Evolutionary conservation across 2,113 vertebrate genomes (phyloP).

Genomic region (Stigmatopora argus): DNA sequence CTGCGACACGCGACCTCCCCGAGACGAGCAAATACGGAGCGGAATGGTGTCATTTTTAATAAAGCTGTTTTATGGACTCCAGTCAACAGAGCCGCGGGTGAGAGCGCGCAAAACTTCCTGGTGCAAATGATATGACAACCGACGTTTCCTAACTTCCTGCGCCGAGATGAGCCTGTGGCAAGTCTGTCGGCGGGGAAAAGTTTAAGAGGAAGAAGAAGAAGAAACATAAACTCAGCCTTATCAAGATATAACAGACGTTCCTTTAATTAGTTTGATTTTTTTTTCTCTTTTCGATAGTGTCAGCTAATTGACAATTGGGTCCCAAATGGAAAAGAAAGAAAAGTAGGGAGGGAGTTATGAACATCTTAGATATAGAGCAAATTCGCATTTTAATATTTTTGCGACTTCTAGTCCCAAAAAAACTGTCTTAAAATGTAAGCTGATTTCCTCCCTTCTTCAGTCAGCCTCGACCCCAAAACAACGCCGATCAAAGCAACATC

Average conservation of each 20-base stretch:
- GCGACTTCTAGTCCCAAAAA: too few relatives aligned
- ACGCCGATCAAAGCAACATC: conserved; percentile 63
- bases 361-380: conserved; percentile 31
- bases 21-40: conserved; percentile 67
- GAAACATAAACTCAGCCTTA: conserved; percentile 52
- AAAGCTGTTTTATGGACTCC: conserved; percentile 69
- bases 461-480: conserved; percentile 50
- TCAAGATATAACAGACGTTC: conserved; percentile 73
- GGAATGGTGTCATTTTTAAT: conserved; percentile 71
- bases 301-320: conserved; percentile 68
- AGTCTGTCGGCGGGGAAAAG: conserved; percentile 59
- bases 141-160: conserved; percentile 76
- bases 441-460: conserved; percentile 25
- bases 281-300: conserved; percentile 70
- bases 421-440: too few relatives aligned
- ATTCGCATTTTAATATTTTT: too few relatives aligned
- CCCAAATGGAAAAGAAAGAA: conserved; percentile 48
- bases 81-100: conserved; percentile 61
- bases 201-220: background rate
- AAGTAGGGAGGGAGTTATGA: conserved; percentile 25
- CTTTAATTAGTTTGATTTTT: conserved; percentile 77
- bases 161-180: conserved; percentile 67
- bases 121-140: conserved; percentile 68
- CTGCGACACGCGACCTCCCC: conserved; percentile 66
- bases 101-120: conserved; percentile 67